Conservation (phyloP, 2,888 invertebrate genomes). For the Drosophila kanekoi region DNA sequence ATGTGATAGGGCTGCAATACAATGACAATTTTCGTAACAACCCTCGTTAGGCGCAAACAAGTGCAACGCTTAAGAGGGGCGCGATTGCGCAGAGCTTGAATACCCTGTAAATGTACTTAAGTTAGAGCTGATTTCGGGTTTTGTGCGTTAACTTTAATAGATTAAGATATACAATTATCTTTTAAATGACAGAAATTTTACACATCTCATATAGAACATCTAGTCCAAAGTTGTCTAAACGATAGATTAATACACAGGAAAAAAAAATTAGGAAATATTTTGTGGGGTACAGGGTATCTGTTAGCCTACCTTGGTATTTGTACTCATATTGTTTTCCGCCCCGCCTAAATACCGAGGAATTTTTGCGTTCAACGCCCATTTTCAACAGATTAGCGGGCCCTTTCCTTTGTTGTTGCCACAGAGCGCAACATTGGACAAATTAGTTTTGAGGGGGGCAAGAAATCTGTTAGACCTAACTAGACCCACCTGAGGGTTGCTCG, state of each 20-base stretch:
- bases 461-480: neutral
- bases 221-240: too few relatives aligned
- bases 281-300: neutral
- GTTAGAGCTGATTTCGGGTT: too few relatives aligned
- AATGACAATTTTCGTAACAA: slow-evolving; percentile 61
- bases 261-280: too few relatives aligned
- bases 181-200: too few relatives aligned
- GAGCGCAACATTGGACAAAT: slow-evolving; percentile 41
- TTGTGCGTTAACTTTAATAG: too few relatives aligned
- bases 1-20: slow-evolving; percentile 41
- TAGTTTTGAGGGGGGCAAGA: slow-evolving; percentile 44
- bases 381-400: slow-evolving; percentile 62
- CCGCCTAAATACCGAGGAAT: slow-evolving; percentile 77
- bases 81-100: neutral
- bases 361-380: slow-evolving; percentile 80
- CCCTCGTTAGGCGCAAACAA: slow-evolving; percentile 61
- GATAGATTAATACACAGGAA: too few relatives aligned
- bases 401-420: slow-evolving; percentile 11
- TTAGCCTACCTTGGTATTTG: neutral
- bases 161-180: too few relatives aligned
- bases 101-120: slow-evolving; percentile 19
- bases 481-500: slow-evolving; percentile 36
- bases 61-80: slow-evolving; percentile 55
- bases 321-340: neutral
- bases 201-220: too few relatives aligned